phyloP scores from a whole-genome alignment of 2,888 invertebrate species.

The Odontothrips loti region DNA sequence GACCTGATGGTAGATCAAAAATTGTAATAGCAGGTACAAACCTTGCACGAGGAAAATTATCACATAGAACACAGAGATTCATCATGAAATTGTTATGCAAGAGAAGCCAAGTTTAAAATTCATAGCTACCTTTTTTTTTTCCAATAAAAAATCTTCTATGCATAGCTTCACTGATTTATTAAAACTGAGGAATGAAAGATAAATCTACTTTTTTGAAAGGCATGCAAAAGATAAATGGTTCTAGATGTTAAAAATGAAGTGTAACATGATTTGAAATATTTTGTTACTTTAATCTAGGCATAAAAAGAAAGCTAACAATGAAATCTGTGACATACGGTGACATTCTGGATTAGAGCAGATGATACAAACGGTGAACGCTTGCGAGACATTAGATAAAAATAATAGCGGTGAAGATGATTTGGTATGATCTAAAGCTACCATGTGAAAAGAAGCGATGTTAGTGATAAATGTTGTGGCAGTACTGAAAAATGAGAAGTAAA shows the following conservation, averaged over 20 bases:
- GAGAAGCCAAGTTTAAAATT: too few relatives aligned
- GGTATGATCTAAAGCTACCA: not conserved
- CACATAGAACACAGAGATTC: too few relatives aligned
- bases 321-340: not conserved
- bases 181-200: constrained; percentile 28
- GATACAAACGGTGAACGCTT: too few relatives aligned
- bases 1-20: not conserved
- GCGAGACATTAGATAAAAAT: too few relatives aligned
- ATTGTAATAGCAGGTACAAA: not conserved
- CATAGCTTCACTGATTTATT: not conserved
- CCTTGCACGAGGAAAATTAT: not conserved
- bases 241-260: not conserved
- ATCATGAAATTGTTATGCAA: too few relatives aligned
- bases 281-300: not conserved
- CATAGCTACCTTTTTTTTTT: not conserved
- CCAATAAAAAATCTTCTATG: too few relatives aligned
- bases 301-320: not conserved
- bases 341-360: not conserved
- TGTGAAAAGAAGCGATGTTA: not conserved
- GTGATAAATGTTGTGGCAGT: constrained; percentile 6
- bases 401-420: not conserved
- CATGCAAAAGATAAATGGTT: not conserved
- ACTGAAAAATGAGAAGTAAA: not conserved
- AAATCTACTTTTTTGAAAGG: not conserved
- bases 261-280: not conserved